Percentiles rank a stretch among this genome's conserved stretches.
Evolutionary conservation across 2,797 vertebrate genomes (phyloP).

Genomic region (Halcyon badia): DNA sequence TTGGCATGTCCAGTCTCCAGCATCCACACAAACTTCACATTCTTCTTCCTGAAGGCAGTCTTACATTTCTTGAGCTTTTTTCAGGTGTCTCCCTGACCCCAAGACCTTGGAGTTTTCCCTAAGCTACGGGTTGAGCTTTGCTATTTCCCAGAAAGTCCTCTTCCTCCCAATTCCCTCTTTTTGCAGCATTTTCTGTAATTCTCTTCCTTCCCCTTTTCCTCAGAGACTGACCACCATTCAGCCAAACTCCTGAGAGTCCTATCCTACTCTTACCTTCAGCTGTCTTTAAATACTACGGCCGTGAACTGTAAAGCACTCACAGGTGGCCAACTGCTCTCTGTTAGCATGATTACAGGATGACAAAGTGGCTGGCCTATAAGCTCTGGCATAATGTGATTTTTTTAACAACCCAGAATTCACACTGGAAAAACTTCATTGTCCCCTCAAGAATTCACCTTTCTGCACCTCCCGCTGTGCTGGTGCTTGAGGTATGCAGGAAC

Average conservation of each 20-base stretch:
- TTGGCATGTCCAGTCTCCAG: background rate
- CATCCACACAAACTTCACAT: background rate
- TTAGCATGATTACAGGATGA: background rate
- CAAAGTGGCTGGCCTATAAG: background rate
- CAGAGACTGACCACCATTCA: background rate
- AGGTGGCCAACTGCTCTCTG: background rate
- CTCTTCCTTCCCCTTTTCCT: background rate
- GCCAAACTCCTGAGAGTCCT: background rate
- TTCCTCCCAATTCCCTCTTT: background rate
- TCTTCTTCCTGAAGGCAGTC: background rate
- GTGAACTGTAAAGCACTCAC: background rate
- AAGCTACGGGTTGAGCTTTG: background rate
- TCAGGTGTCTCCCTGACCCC: background rate
- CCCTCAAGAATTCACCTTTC: constrained; percentile 21
- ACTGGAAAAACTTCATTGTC: background rate
- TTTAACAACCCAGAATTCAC: background rate
- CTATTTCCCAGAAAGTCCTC: background rate
- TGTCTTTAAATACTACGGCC: background rate
- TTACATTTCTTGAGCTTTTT: background rate
- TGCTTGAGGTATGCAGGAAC: constrained; percentile 13
- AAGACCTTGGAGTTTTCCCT: background rate
- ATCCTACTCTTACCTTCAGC: background rate
- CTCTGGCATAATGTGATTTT: background rate
- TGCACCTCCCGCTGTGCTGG: background rate
- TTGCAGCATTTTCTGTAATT: background rate